These are phyloP conservation scores for Heteronetta atricapilla DNA, from an alignment of 2,113 vertebrate genomes.

Conservation along the genomic window DNA sequence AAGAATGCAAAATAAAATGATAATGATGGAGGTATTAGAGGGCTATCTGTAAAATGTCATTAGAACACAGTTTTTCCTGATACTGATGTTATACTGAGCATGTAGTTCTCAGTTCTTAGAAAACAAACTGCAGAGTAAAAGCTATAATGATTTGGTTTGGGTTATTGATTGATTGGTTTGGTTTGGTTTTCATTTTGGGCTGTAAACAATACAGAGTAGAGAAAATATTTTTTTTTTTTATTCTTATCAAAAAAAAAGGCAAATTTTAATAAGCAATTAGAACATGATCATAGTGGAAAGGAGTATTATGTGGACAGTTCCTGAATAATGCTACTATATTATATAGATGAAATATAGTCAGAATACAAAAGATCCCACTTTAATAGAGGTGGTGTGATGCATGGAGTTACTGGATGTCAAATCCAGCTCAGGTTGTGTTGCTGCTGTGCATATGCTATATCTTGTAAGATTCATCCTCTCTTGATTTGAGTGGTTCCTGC, in stretches of 20 bases:
- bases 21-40: background rate
- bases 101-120: background rate
- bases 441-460: no score
- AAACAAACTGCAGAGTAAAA: background rate
- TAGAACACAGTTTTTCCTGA: no score
- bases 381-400: no score
- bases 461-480: no score
- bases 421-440: no score
- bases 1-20: background rate
- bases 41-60: background rate
- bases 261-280: background rate
- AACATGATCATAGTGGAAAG: background rate
- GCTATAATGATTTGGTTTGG: background rate
- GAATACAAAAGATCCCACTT: no score
- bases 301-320: background rate
- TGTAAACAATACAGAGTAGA: background rate
- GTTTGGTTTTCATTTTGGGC: background rate
- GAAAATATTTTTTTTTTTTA: no score
- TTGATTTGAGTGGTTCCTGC: no score
- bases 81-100: background rate
- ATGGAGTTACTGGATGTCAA: no score
- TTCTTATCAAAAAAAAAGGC: background rate
- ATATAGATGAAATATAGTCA: background rate
- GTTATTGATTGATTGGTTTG: background rate
- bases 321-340: background rate